Evolutionary conservation across 2,888 invertebrate species (phyloP).

Genomic region (Andrena bucephala): DNA sequence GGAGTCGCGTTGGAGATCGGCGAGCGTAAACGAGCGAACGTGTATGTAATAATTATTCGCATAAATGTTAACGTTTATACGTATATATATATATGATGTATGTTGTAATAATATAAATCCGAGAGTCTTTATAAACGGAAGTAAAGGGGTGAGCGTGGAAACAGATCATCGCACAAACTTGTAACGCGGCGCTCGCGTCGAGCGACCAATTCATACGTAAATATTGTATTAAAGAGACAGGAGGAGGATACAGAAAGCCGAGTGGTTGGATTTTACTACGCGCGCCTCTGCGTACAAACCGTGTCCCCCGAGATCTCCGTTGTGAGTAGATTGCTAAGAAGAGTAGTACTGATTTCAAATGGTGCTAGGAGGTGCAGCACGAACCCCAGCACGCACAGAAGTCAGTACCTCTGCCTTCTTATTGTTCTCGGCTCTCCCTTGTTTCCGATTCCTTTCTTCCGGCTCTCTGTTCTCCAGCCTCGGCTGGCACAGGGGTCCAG

Average conservation of each 20-base stretch:
- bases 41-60: constrained; percentile 54
- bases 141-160: constrained; percentile 44
- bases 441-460: constrained; percentile 4
- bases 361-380: constrained; percentile 83
- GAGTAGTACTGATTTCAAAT: constrained; percentile 85
- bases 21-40: constrained; percentile 46
- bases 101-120: constrained; percentile 53
- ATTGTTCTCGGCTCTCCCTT: constrained; percentile 38
- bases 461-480: neutral
- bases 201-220: constrained; percentile 10
- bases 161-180: constrained; percentile 50
- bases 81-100: constrained; percentile 39
- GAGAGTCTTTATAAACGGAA: constrained; percentile 42
- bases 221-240: constrained; percentile 55
- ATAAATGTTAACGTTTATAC: constrained; percentile 43
- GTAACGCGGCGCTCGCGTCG: constrained; percentile 46
- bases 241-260: constrained; percentile 46
- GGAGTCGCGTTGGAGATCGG: neutral
- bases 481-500: neutral
- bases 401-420: constrained; percentile 84
- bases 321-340: constrained; percentile 77
- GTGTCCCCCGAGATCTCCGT: neutral
- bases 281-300: neutral
- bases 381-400: constrained; percentile 85
- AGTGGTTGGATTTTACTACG: constrained; percentile 39